Evolutionary conservation across 2,888 invertebrate species (phyloP), one percentile per base, ranked within the genome.

Genomic region (Monopis laevigella): DNA sequence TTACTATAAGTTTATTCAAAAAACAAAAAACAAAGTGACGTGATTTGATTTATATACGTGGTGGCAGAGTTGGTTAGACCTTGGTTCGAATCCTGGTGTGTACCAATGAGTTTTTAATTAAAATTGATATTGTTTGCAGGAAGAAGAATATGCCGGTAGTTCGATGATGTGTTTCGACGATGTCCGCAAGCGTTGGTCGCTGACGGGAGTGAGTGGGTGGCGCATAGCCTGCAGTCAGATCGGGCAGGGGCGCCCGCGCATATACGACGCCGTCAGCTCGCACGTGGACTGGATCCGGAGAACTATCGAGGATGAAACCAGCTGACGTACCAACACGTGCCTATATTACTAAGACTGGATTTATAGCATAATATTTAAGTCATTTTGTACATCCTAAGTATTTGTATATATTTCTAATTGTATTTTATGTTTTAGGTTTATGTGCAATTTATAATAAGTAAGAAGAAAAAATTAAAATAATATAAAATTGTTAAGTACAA

Each of bases 131-230:
- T n/a, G n/a, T n/a, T 54, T 59, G 42, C 62, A 93, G 92, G 92
- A 92, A 68, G 93, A 93, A 73, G 93, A 93, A 71, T 88, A 90
- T 53, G 92, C 93, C 5, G 94, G 94, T 11, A 92, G 91, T 66
- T 90, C 93, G 3, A 88, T 94, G 82, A 85, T 92, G 58, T 94
- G 94, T 56, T 84, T 90, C 14, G 84, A 88, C 48, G 82, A 86
- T 0, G 86, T 87, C 48, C 85, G 84, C 17, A 86, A 85, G 47
- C 86, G 84, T 55, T 94, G 94, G 94, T 88, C 88, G 0, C 63
- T 94, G 27, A 81, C 87, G 18, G 94, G 94, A 0, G 87, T 94
- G 2, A 88, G 90, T 39, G 91, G 90, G 41, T 93, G 93, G 93
- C 83, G 93, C 46, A 93, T 93, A 53, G 92, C 92, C 1, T 93